Conservation (phyloP, 2,797 vertebrate genomes). For the Falco concolor region DNA sequence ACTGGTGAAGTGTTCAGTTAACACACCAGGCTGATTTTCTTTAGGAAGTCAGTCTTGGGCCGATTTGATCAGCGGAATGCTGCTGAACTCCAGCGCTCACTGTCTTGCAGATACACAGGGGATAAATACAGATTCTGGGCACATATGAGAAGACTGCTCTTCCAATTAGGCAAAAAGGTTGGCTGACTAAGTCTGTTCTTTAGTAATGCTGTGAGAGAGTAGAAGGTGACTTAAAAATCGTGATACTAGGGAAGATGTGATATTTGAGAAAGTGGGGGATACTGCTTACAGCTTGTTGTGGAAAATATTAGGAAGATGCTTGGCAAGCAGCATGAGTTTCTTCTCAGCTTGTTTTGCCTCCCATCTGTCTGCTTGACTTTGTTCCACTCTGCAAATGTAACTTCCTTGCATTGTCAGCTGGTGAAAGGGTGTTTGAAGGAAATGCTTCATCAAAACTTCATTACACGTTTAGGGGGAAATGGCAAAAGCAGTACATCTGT, state of each 20-base stretch:
- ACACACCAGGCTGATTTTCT: neutral
- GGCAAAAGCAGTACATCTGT: constrained; percentile 24
- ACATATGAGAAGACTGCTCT: neutral
- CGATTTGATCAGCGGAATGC: neutral
- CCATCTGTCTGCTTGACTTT: constrained; percentile 42
- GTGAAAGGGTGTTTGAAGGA: constrained; percentile 53
- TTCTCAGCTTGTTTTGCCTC: constrained; percentile 50
- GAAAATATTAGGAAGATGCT: constrained; percentile 40
- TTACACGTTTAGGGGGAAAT: constrained; percentile 27
- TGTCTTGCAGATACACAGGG: neutral
- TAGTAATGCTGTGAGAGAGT: neutral
- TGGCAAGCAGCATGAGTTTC: constrained; percentile 13
- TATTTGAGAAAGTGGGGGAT: neutral
- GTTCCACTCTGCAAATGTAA: constrained; percentile 38
- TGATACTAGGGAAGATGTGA: neutral
- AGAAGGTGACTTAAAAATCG: neutral
- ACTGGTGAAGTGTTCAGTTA: neutral
- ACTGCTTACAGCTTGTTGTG: neutral
- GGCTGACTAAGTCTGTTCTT: constrained; percentile 6
- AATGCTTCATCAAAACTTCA: constrained; percentile 44
- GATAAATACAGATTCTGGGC: neutral
- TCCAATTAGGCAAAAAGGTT: neutral
- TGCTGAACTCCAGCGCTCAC: neutral
- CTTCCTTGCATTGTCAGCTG: constrained; percentile 53
- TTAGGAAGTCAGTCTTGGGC: neutral